A percentile compares a stretch with the other conserved stretches of the same genome.
phyloP scores from a whole-genome alignment of 2,797 vertebrate species.

The Neomorphus geoffroyi region DNA sequence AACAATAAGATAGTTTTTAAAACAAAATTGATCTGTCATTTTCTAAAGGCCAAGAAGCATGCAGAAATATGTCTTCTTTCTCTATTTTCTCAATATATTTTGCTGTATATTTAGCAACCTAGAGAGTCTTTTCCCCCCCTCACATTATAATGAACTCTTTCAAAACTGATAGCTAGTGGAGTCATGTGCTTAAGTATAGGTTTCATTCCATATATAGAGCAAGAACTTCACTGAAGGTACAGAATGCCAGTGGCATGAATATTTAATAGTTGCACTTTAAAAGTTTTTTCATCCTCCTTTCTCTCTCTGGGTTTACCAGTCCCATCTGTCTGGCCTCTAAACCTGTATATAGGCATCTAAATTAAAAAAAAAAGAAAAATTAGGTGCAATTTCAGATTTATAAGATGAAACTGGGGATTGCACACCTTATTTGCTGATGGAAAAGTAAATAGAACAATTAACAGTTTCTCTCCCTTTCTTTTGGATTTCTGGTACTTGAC shows the following conservation, averaged over 20 bases:
- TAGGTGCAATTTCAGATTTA: neutral
- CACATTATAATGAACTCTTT: neutral
- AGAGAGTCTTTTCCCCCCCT: neutral
- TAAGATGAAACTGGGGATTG: neutral
- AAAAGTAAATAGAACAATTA: neutral
- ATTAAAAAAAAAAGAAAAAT: neutral
- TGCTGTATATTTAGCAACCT: neutral
- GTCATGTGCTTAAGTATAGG: neutral
- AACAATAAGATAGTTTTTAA: neutral
- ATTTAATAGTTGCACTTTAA: conserved; percentile 37
- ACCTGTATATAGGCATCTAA: neutral
- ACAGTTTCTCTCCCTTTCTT: neutral
- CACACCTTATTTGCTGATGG: neutral
- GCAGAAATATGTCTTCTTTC: neutral
- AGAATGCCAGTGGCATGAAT: conserved; percentile 43
- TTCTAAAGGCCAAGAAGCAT: neutral
- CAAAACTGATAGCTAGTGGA: conserved; percentile 6
- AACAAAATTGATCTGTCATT: neutral
- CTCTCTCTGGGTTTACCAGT: conserved; percentile 32
- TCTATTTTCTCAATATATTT: conserved; percentile 6
- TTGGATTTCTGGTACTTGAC: neutral
- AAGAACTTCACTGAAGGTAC: conserved; percentile 8
- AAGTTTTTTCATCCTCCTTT: conserved; percentile 18
- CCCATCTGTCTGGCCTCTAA: conserved; percentile 19
- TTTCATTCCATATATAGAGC: conserved; percentile 12